phyloP scores from a whole-genome alignment of 2,888 invertebrate genomes.

The Lithosia quadra region DNA sequence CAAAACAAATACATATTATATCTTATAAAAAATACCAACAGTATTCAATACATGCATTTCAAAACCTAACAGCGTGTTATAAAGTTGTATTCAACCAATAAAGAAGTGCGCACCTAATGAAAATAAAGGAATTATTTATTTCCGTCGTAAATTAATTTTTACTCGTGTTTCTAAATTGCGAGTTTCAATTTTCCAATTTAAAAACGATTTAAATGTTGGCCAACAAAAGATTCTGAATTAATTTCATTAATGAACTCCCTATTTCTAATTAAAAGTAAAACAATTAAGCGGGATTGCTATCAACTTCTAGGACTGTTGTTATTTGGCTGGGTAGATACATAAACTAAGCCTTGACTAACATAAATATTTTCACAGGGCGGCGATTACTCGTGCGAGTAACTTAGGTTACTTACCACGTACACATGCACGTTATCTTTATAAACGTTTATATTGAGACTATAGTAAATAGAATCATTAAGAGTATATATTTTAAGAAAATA shows the following conservation, averaged over 20 bases:
- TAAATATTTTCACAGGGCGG: constrained; percentile 44
- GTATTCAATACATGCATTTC: not conserved
- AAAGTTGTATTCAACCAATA: not conserved
- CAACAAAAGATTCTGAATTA: not conserved
- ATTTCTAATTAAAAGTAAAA: constrained; percentile 11
- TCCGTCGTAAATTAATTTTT: not conserved
- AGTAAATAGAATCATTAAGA: constrained; percentile 22
- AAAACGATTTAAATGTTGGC: not conserved
- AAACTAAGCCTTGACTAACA: constrained; percentile 28
- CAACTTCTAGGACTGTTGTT: constrained; percentile 16
- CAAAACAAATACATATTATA: no score
- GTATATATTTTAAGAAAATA: constrained; percentile 47
- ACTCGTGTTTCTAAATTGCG: constrained; percentile 1
- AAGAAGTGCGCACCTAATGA: not conserved
- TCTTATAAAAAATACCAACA: no score
- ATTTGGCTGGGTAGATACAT: constrained; percentile 29
- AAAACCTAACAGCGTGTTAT: not conserved
- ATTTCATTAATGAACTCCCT: constrained; percentile 51
- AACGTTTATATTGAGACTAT: constrained; percentile 47
- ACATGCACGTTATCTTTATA: constrained; percentile 45
- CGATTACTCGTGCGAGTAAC: constrained; percentile 28
- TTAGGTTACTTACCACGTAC: constrained; percentile 34
- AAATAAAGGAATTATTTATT: not conserved
- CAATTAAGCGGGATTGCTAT: constrained; percentile 13
- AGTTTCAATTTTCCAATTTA: constrained; percentile 1